phyloP scores from a whole-genome alignment of 2,113 vertebrate species.

The Rallus limicola region DNA sequence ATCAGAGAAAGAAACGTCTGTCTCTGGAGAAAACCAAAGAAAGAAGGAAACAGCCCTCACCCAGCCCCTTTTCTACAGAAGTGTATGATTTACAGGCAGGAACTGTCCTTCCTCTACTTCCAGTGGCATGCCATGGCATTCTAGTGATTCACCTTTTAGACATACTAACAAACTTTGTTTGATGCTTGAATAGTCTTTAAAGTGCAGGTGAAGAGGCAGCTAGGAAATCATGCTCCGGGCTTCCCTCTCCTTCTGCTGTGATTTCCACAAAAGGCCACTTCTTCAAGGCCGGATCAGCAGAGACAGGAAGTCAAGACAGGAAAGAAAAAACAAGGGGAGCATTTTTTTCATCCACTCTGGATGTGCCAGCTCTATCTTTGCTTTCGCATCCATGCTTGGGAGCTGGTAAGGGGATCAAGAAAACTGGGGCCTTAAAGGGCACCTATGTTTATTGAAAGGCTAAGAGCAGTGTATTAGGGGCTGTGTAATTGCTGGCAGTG shows the following conservation, averaged over 20 bases:
- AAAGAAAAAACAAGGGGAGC: not conserved
- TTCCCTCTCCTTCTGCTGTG: not conserved
- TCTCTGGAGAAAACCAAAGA: not conserved
- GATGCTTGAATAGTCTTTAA: not conserved
- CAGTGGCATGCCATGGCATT: not conserved
- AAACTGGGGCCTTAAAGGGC: not conserved
- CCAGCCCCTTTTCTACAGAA: not conserved
- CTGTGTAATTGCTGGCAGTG: not conserved
- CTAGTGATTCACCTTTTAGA: not conserved
- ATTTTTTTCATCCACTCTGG: not conserved
- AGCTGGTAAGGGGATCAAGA: not conserved
- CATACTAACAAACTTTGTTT: not conserved
- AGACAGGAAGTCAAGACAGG: not conserved
- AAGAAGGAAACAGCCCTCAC: not conserved
- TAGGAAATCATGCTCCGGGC: not conserved
- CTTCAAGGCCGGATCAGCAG: not conserved
- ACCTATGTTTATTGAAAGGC: not conserved
- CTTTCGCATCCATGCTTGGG: not conserved
- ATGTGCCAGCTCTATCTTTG: not conserved
- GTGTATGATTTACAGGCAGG: accelerated
- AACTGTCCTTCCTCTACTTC: accelerated
- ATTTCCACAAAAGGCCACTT: not conserved
- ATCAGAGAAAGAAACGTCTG: not conserved
- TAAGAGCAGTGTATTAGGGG: not conserved
- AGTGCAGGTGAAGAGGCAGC: not conserved